Conservation (phyloP, 2,113 vertebrate genomes). For the Megaleporinus macrocephalus region DNA sequence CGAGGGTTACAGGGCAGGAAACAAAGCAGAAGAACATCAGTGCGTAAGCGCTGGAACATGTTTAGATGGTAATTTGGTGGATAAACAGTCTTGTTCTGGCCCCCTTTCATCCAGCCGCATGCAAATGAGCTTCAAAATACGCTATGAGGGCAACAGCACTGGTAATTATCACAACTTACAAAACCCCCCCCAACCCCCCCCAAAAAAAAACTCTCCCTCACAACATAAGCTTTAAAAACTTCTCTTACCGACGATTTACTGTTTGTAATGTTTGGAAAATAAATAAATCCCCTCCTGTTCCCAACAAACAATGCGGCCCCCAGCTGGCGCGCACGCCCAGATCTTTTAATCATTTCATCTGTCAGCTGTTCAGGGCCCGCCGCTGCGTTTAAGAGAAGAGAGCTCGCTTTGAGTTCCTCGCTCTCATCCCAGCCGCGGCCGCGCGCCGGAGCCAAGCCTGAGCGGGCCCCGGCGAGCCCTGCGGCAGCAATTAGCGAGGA, state of each 20-base stretch:
- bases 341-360: constrained; percentile 42
- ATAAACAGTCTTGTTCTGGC: not conserved
- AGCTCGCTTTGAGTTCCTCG: not conserved
- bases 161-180: not conserved
- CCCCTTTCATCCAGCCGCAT: not conserved
- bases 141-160: not conserved
- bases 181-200: not conserved
- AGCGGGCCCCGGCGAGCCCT: constrained; percentile 1
- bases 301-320: constrained; percentile 39
- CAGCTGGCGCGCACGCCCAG: constrained; percentile 30
- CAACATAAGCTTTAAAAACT: not conserved
- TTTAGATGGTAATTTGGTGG: not conserved
- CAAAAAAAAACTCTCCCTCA: no score
- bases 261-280: not conserved
- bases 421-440: not conserved
- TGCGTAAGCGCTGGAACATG: not conserved
- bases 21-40: not conserved
- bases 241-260: not conserved
- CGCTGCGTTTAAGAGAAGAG: constrained; percentile 39
- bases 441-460: constrained; percentile 9
- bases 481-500: constrained; percentile 38
- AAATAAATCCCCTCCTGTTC: constrained; percentile 34
- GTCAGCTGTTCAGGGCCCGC: constrained; percentile 11
- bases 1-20: not conserved
- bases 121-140: constrained; percentile 4